phyloP scores from a whole-genome alignment of 2,888 invertebrate genomes.

The Volucella inflata region DNA sequence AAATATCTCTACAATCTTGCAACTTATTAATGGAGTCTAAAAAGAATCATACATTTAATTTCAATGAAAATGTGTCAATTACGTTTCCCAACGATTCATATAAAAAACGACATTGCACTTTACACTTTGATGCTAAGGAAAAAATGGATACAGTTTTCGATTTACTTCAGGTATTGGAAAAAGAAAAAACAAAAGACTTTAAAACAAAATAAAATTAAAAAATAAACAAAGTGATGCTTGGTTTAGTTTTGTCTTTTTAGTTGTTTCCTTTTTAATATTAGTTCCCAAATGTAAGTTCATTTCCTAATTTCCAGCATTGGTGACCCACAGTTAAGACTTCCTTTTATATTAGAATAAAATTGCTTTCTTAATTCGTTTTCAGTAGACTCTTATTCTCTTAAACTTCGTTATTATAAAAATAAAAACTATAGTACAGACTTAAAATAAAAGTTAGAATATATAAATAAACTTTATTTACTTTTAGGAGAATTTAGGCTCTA shows the following conservation, averaged over 20 bases:
- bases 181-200: slow-evolving; percentile 47
- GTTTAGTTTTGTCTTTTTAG: slow-evolving; percentile 16
- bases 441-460: neutral
- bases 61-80: slow-evolving; percentile 50
- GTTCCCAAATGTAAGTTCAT: slow-evolving; percentile 48
- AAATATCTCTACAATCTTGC: slow-evolving; percentile 13
- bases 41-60: slow-evolving; percentile 27
- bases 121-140: slow-evolving; percentile 72
- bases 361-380: slow-evolving; percentile 43
- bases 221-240: slow-evolving; percentile 26
- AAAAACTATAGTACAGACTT: too few relatives aligned
- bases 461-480: slow-evolving; percentile 47
- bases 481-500: slow-evolving; percentile 89
- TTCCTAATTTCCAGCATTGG: slow-evolving; percentile 73
- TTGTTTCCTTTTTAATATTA: slow-evolving; percentile 30
- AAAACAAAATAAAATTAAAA: slow-evolving; percentile 17
- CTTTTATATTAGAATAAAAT: slow-evolving; percentile 26
- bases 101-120: slow-evolving; percentile 41
- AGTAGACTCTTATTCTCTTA: slow-evolving; percentile 21
- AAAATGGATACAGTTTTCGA: slow-evolving; percentile 76
- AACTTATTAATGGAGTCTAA: slow-evolving; percentile 33
- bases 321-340: slow-evolving; percentile 64
- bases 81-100: slow-evolving; percentile 55
- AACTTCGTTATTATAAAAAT: neutral
- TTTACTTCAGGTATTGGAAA: slow-evolving; percentile 77